Base-by-base conservation (phyloP, 2,113 vertebrate genomes). In the Istiophorus platypterus region DNA sequence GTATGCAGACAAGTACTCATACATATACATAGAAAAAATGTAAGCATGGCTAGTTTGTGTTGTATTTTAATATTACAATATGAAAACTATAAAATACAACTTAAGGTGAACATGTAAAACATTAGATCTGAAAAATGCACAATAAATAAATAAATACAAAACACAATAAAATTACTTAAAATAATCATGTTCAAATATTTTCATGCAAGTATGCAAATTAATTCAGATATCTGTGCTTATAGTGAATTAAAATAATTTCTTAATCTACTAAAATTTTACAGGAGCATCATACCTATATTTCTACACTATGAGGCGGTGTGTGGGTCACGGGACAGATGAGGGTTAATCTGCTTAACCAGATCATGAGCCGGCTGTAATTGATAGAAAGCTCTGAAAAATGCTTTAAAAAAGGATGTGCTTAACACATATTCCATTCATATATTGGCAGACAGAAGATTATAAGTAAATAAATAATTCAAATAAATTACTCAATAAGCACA, bases 291-390 rank as follows among this genome's bases (percentile, higher is more conserved):
- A 41, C 15, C 20, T 13, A 51, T 42, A 80, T 37, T 65, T 57
- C 13, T 56, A 41, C 71, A 51, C 57, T 20, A 22, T 37, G 4
- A 49, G 72, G 34, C 49, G 66, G 52, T 29, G 74, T 78, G 62
- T n/a, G 42, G 76, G 72, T 80, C 81, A 80, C 41, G 20, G 75
- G 76, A 72, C 85, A 88, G 81, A 88, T 37, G 69, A 90, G 70
- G 79, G 81, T 91, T 94, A 91, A 92, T 93, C 90, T 91, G 80
- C 84, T 84, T 85, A 73, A 56, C 64, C 79, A 89, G 78, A 74
- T 87, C 86, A 90, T 86, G 84, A 90, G 80, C 80, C 42, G 27
- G 39, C 68, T 83, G 75, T 87, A 91, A 91, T 75, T 86, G 82
- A 91, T 79, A 79, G 80, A 87, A 81, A 75, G 37, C 85, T 86